Evolutionary conservation across 2,888 invertebrate genomes (phyloP).

Genomic region (Theretra japonica): DNA sequence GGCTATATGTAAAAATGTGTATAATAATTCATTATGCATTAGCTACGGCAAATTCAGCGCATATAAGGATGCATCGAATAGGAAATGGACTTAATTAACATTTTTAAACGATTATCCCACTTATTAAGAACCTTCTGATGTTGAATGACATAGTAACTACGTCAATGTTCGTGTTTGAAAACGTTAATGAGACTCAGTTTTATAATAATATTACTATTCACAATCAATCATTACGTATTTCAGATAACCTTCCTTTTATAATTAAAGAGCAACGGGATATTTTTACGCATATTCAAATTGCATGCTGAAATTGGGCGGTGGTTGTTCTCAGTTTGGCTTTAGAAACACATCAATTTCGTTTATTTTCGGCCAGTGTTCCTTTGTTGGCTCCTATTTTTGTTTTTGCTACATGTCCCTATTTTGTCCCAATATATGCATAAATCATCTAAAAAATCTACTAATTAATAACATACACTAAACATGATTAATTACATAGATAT

Average conservation of each 20-base stretch:
- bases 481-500: too few relatives aligned
- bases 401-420: too few relatives aligned
- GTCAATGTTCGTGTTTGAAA: slow-evolving; percentile 16
- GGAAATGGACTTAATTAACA: slow-evolving; percentile 20
- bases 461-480: too few relatives aligned
- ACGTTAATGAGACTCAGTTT: neutral
- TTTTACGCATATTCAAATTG: neutral
- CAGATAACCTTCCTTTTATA: neutral
- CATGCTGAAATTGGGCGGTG: neutral
- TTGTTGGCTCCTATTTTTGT: too few relatives aligned
- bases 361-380: too few relatives aligned
- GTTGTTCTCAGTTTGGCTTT: too few relatives aligned
- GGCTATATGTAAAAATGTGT: too few relatives aligned
- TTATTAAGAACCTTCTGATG: slow-evolving; percentile 16
- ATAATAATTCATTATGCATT: neutral
- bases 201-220: neutral
- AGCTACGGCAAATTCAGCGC: neutral
- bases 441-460: too few relatives aligned
- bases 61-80: slow-evolving; percentile 3
- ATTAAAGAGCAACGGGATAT: neutral
- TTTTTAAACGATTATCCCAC: slow-evolving; percentile 1
- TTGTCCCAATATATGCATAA: too few relatives aligned
- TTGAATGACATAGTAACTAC: neutral
- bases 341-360: too few relatives aligned
- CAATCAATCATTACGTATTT: neutral